A percentile compares a stretch with the other conserved stretches of the same genome.
Conservation (phyloP, 2,797 vertebrate genomes). For the Neosilurus hyrtlii region DNA sequence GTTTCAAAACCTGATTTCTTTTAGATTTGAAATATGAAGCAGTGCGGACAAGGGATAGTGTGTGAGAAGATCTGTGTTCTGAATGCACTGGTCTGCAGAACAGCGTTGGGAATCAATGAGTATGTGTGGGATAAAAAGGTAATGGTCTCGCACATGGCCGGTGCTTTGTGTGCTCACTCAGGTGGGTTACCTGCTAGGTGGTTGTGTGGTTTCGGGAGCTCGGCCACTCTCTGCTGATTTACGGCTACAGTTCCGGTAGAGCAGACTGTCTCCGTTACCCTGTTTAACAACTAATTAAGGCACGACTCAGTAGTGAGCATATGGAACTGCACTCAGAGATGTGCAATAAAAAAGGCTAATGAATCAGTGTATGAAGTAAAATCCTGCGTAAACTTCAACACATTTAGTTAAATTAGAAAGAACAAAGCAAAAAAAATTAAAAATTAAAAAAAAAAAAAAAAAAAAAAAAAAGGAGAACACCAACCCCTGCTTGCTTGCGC, state of each 20-base stretch:
- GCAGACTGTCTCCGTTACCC: slow-evolving; percentile 25
- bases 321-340: slow-evolving; percentile 18
- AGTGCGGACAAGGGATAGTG: neutral
- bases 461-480: slow-evolving; percentile 63
- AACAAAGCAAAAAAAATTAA: slow-evolving; percentile 30
- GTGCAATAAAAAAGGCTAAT: slow-evolving; percentile 12
- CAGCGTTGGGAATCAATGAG: neutral
- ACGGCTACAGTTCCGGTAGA: slow-evolving; percentile 17
- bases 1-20: neutral
- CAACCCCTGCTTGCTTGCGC: slow-evolving; percentile 98
- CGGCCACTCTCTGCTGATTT: slow-evolving; percentile 20
- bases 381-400: slow-evolving; percentile 38
- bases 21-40: neutral
- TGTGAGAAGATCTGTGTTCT: neutral
- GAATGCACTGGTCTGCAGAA: slow-evolving; percentile 21
- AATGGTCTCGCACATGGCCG: neutral
- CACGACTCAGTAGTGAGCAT: slow-evolving; percentile 27
- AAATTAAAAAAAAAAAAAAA: slow-evolving; percentile 32
- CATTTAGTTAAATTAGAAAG: slow-evolving; percentile 39
- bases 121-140: neutral
- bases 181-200: slow-evolving; percentile 49
- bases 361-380: slow-evolving; percentile 16
- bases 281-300: slow-evolving; percentile 44
- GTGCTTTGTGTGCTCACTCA: slow-evolving; percentile 1
- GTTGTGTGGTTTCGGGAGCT: slow-evolving; percentile 33